Conservation (phyloP, 1,140 invertebrate genomes). For the Trichonephila clavipes region DNA sequence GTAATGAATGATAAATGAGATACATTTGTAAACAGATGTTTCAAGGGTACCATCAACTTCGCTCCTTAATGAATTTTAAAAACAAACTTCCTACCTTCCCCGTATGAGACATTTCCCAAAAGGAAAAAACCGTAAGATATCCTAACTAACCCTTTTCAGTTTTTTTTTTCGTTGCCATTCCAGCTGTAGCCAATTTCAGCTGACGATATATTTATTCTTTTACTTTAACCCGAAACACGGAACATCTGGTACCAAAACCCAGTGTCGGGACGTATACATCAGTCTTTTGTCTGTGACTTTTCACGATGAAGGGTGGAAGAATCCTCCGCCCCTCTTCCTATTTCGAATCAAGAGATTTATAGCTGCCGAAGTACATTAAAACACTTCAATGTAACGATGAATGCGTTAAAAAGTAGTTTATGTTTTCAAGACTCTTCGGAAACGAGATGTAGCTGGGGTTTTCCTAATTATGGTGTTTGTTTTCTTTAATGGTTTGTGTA, state of each 20-base stretch:
- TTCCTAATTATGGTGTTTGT: too few relatives aligned
- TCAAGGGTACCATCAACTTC: not conserved
- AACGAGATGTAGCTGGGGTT: too few relatives aligned
- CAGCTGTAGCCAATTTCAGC: not conserved
- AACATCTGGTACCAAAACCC: conserved; percentile 2
- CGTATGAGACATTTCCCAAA: too few relatives aligned
- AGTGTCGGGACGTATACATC: not conserved
- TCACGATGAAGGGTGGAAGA: not conserved
- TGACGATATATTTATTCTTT: not conserved
- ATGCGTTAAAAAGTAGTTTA: not conserved
- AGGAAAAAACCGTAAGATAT: too few relatives aligned
- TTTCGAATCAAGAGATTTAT: conserved; percentile 7
- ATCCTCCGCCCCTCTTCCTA: not conserved
- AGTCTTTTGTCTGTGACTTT: conserved; percentile 19
- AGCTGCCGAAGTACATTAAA: not conserved
- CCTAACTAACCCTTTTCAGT: not conserved
- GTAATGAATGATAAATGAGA: too few relatives aligned
- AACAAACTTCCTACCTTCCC: too few relatives aligned
- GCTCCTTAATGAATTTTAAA: not conserved
- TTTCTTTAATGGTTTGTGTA: too few relatives aligned
- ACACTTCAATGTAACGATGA: not conserved
- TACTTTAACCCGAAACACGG: not conserved
- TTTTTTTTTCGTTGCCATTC: not conserved
- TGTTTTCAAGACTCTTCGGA: not conserved
- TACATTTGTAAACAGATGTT: not conserved